Base-by-base conservation (phyloP, 2,113 vertebrate genomes). In the Myotis davidii region DNA sequence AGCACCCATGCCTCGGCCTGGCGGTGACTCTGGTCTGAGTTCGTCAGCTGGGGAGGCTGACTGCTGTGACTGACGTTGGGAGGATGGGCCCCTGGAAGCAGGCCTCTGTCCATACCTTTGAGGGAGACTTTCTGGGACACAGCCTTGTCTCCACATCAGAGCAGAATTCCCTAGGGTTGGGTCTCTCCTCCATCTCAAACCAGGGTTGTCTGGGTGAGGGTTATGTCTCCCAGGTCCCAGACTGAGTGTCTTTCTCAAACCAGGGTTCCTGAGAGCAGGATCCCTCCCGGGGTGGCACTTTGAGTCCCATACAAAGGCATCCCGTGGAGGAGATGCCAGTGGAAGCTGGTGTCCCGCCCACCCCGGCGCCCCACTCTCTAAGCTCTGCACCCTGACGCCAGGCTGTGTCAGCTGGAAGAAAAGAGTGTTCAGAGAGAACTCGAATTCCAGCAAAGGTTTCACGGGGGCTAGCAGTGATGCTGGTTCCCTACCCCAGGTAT, bases 131-230 rank as follows among this genome's bases (percentile, higher is more conserved):
- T 95, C 54, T 77, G 69, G 45, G 69, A 74, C 29, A 85, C 61
- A 78, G 50, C 64, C 48, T 84, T 82, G 56, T 77, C 34, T 85
- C 17, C 27, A 42, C 85, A 34, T 76, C 54, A 90, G 76, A 90
- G 13, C n/a, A 72, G 67, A 96, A 88, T 94, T 77, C 39, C 59
- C 42, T 90, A 59, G 88, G 34, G 34, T 86, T 78, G n/a, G 32
- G 76, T 77, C 23, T 50, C 23, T 87, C 92, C 52, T 92, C 11
- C 6, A 54, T 23, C 32, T 85, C 3, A 14, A 29, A 34, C 18
- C 37, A 48, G 59, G n/a, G 34, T 69, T 72, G 21, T 88, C 81
- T 93, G 59, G 73, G 90, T 56, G 21, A 85, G 42, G 48, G 27
- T 16, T 50, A 17, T 59, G 34, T 90, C 73, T 76, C 25, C 23